Base-by-base conservation (phyloP, 1,140 invertebrate species). In the Leptinotarsa defecta region DNA sequence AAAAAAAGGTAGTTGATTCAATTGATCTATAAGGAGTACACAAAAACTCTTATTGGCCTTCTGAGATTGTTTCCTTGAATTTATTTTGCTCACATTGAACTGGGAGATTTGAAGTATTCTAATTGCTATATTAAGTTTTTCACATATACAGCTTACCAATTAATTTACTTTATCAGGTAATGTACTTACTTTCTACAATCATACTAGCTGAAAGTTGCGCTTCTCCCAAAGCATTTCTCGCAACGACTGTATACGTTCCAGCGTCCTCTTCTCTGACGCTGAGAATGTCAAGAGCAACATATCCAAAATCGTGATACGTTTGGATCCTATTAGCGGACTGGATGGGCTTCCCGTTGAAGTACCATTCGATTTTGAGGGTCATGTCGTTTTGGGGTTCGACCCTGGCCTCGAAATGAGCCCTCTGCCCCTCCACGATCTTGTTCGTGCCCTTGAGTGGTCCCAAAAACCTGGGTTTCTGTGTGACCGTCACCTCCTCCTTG, bases 351-450 rank as follows among this genome's bases (percentile, higher is more conserved):
- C 94, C 94, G 86, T 98, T 97, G 81, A 94, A 94, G 81, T 95
- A 96, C 95, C 95, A 97, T 86, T 96, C 95, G 75, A 95, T 92
- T 73, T 89, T 91, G 91, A 98, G 92, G 2, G 91, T 94, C 4
- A 95, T 87, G 86, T 98, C 97, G 83, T 91, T 96, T 84, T 96
- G 94, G 3, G 97, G 97, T 83, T 98, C 96, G 61, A 98, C 92
- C 74, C 96, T 92, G 57, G 94, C 95, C 89, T 99, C 97, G 84
- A 99, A 99, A 84, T 99, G 97, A 77, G 96, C 96, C 49, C 95
- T 90, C 87, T 99, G 96, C 13, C 95, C 95, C 88, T 99, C 98
- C n/a, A 95, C 91, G 79, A 99, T 94, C 83, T 96, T 96, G 81
- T 93, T 96, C 13, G 95, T 96, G 27, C 95, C 95, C 85, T 96